These are phyloP conservation scores for Drosophila borborema DNA, from an alignment of 2,888 invertebrate genomes.

Conservation along the genomic window DNA sequence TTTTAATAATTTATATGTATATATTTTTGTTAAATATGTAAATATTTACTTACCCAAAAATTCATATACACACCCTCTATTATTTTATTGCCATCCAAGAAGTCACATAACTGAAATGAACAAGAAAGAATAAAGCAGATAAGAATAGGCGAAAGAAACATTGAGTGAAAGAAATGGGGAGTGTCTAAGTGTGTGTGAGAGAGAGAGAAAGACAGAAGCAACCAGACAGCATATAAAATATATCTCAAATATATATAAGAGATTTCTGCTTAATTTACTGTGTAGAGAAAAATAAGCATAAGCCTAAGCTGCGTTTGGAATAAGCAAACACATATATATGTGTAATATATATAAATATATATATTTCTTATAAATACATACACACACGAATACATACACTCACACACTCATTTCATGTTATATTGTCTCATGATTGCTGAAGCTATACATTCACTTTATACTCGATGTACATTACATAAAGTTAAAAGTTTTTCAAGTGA, in stretches of 20 bases:
- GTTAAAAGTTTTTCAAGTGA: not conserved
- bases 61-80: not conserved
- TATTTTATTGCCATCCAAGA: not conserved
- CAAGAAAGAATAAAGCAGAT: not conserved
- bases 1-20: too few species aligned
- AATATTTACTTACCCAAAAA: conserved; percentile 7
- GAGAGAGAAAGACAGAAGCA: too few species aligned
- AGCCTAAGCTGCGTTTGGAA: not conserved
- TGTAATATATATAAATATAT: not conserved
- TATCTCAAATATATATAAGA: not conserved
- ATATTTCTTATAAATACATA: not conserved
- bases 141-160: not conserved
- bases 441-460: not conserved
- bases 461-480: not conserved
- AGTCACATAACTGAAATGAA: conserved; percentile 7
- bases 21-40: not conserved
- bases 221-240: not conserved
- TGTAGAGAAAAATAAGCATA: not conserved
- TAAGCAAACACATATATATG: not conserved
- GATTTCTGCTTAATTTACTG: not conserved
- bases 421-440: not conserved
- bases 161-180: not conserved
- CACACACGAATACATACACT: not conserved
- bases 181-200: too few species aligned
- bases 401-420: not conserved